Evolutionary conservation across 2,113 vertebrate species (phyloP).

Genomic region (Myiagra hebetior): DNA sequence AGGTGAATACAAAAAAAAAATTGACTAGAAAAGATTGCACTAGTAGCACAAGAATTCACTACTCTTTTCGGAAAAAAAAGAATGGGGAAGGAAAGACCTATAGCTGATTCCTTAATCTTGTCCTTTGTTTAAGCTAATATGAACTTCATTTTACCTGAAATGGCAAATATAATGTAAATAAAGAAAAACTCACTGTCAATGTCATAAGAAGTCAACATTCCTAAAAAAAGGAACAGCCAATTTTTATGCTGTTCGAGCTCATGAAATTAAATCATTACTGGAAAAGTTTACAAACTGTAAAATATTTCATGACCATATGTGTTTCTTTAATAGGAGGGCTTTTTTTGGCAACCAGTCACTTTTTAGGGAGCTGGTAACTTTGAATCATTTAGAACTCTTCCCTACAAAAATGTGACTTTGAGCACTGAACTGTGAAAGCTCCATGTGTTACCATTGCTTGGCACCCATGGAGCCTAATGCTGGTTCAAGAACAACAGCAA

Average conservation of each 20-base stretch:
- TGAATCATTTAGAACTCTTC: background rate
- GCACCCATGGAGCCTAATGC: constrained; percentile 18
- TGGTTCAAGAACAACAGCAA: background rate
- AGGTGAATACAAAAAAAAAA: background rate
- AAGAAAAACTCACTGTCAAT: background rate
- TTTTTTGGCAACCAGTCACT: background rate
- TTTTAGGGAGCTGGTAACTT: background rate
- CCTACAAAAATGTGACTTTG: background rate
- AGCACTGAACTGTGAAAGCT: constrained; percentile 2
- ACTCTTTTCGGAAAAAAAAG: background rate
- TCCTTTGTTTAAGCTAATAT: background rate
- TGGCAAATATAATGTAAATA: background rate
- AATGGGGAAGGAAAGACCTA: background rate
- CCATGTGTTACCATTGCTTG: constrained; percentile 1
- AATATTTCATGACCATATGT: background rate
- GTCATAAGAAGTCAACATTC: background rate
- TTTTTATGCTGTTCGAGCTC: background rate
- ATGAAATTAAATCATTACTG: background rate
- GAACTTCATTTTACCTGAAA: background rate
- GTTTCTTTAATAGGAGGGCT: background rate
- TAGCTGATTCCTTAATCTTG: background rate
- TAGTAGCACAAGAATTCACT: background rate
- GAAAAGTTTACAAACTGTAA: background rate
- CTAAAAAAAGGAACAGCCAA: accelerated
- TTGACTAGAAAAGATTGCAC: background rate